Evolutionary conservation across 1,140 invertebrate genomes (phyloP).

Genomic region (Aplysia californica): DNA sequence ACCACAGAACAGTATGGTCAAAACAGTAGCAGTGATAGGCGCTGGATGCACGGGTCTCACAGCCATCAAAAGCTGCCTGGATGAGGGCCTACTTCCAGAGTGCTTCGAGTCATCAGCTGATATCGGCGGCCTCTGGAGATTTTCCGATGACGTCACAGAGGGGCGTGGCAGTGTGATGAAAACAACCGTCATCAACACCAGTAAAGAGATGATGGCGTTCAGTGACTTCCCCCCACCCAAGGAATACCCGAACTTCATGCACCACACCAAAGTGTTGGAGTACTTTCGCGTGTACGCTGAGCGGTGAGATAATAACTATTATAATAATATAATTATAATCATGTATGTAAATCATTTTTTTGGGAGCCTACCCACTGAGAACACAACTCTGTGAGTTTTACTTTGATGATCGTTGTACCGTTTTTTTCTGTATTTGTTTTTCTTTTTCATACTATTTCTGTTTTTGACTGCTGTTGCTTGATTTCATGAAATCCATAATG

Average conservation of each 20-base stretch:
- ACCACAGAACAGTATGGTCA: not conserved
- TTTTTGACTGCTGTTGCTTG: too few relatives aligned
- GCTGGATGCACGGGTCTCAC: conserved; percentile 13
- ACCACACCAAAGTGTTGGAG: conserved; percentile 64
- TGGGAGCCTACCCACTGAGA: not conserved
- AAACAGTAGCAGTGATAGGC: conserved; percentile 11
- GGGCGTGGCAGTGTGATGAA: conserved; percentile 54
- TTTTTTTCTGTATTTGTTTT: not conserved
- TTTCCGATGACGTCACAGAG: conserved; percentile 38
- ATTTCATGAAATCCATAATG: too few relatives aligned
- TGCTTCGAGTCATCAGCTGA: conserved; percentile 65
- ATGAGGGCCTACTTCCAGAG: conserved; percentile 61
- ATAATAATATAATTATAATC: conserved; percentile 53
- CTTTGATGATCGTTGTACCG: not conserved
- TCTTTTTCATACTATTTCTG: too few relatives aligned
- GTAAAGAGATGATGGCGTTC: too few relatives aligned
- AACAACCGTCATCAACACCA: conserved; percentile 67
- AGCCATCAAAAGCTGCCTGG: conserved; percentile 52
- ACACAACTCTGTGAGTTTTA: not conserved
- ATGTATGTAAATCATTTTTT: conserved; percentile 36
- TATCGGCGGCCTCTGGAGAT: conserved; percentile 59
- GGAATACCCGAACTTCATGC: conserved; percentile 70
- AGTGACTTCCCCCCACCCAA: conserved; percentile 70
- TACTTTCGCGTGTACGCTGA: conserved; percentile 67
- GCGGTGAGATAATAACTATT: conserved; percentile 49